Conservation (phyloP, 2,797 vertebrate genomes). For the Tenualosa ilisha region DNA sequence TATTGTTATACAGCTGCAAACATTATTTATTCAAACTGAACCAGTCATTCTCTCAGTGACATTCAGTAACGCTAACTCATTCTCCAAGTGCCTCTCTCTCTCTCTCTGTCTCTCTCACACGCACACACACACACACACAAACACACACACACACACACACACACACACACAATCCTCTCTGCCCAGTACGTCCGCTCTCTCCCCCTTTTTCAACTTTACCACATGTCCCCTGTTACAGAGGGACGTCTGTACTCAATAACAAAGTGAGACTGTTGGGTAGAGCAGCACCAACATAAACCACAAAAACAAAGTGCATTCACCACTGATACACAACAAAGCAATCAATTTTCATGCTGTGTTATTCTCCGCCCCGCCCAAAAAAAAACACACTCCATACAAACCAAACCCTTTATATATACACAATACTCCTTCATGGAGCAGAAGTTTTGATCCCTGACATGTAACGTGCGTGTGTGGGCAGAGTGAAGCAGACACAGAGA, state of each 20-base stretch:
- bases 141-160: too few relatives aligned
- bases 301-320: neutral
- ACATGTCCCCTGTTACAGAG: neutral
- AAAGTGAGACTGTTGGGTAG: neutral
- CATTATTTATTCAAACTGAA: constrained; percentile 12
- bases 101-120: neutral
- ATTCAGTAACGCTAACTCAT: constrained; percentile 1
- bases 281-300: neutral
- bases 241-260: neutral
- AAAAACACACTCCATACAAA: neutral
- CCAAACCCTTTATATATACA: neutral
- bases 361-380: neutral
- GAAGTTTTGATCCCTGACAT: neutral
- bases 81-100: neutral
- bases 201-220: neutral
- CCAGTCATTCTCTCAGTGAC: neutral
- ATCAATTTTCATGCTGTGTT: neutral
- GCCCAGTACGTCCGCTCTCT: neutral
- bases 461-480: neutral
- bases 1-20: neutral
- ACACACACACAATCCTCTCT: neutral
- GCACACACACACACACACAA: too few relatives aligned
- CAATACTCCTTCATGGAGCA: neutral
- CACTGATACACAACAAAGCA: neutral
- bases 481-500: neutral